Percentiles rank a stretch among this genome's conserved stretches.
These are phyloP conservation scores for Rachycentron canadum DNA, from an alignment of 2,797 vertebrate genomes.

Conservation along the genomic window DNA sequence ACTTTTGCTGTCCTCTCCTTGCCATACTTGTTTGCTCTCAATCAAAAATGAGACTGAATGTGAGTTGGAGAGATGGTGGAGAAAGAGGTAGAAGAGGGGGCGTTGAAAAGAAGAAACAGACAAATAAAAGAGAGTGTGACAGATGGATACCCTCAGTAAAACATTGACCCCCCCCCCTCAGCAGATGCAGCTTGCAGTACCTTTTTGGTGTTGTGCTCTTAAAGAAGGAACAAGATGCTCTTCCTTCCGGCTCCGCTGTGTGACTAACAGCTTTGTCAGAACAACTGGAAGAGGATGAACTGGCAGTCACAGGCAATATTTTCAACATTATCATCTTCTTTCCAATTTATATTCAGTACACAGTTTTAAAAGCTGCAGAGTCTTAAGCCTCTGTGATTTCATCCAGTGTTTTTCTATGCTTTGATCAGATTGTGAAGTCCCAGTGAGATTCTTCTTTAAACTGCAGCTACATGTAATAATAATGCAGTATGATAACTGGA, in stretches of 20 bases:
- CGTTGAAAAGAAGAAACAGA: conserved; percentile 17
- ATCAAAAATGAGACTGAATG: conserved; percentile 1
- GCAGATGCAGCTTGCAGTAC: not conserved
- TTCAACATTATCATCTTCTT: conserved; percentile 36
- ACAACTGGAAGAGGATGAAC: conserved; percentile 33
- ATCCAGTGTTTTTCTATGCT: conserved; percentile 48
- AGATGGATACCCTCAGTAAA: conserved; percentile 28
- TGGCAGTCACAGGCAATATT: conserved; percentile 30
- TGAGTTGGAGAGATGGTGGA: not conserved
- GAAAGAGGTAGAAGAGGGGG: not conserved
- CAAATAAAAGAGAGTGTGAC: conserved; percentile 21
- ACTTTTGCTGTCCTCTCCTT: not conserved
- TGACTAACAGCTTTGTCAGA: conserved; percentile 44
- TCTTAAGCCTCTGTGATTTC: conserved; percentile 46
- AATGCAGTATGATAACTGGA: conserved; percentile 56
- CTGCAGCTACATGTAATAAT: conserved; percentile 44
- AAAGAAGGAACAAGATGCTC: conserved; percentile 31
- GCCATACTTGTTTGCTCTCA: conserved; percentile 20
- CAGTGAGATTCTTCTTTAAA: conserved; percentile 41
- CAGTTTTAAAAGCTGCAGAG: conserved; percentile 42
- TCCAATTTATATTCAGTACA: conserved; percentile 53
- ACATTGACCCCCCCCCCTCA: not conserved
- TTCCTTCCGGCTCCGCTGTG: conserved; percentile 16
- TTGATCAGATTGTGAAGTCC: conserved; percentile 68
- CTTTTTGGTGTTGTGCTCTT: conserved; percentile 12